Base-by-base conservation (phyloP, 2,888 invertebrate species). In the Malacosoma neustria region DNA sequence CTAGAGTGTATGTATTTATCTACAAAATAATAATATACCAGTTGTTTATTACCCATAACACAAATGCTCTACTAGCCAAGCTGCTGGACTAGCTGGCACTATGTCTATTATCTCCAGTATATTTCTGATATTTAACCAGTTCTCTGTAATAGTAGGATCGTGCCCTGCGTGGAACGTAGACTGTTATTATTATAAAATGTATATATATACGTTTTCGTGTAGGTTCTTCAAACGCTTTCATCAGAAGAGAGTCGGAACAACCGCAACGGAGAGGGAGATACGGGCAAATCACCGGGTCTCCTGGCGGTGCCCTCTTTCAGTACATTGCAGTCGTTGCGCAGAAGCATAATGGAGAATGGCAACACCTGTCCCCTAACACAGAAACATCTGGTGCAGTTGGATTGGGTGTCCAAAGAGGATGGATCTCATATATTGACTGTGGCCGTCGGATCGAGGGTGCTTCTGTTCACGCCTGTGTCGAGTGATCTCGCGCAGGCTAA, bases 401-500 rank as follows among this genome's bases (percentile, higher is more conserved):
- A 99, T 79, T 99, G 99, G 99, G 98, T 99, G 7, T 98, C 98
- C 0, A 97, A 98, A 53, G 99, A 99, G 73, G 99, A 99, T 68
- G 99, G 99, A 1, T 96, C 97, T 0, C 99, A 99, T 70, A 96
- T 99, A 54, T 77, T 99, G 30, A 99, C 99, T 0, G 97, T 99
- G 0, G 97, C 96, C 0, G 96, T 98, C 29, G 98, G 96, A 0
- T 96, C 95, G 41, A 94, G 96, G 72, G 94, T 98, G 30, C 89
- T 97, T 68, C 81, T 98, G 4, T 98, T 97, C 54, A 96, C 98
- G 0, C 95, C 97, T 0, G 94, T 98, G 0, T 97, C 97, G 1
- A 96, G 95, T 49, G 97, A 98, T 76, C 88, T 98, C 14, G 97
- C 97, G 0, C 97, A 97, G 69, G 96, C 97, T 7, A 97, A 97